These are phyloP conservation scores for Lacerta agilis DNA, from an alignment of 2,797 vertebrate genomes.

Conservation along the genomic window DNA sequence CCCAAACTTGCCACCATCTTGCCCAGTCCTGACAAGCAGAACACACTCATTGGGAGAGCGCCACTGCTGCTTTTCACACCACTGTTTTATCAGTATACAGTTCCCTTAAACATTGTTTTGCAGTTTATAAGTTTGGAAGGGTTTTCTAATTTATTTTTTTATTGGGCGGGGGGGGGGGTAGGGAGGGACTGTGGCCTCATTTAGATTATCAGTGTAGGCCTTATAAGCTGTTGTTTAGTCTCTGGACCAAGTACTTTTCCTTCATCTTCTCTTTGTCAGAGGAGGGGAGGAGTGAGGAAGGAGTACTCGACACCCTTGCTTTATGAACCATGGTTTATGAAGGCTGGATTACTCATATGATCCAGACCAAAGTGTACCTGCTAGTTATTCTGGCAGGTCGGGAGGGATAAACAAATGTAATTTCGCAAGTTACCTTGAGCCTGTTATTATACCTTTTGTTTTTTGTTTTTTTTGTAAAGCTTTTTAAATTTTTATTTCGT, in stretches of 20 bases:
- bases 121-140: background rate
- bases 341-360: background rate
- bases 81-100: background rate
- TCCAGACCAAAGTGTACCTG: background rate
- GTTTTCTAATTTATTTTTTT: conserved; percentile 23
- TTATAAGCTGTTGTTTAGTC: background rate
- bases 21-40: too few species aligned
- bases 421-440: background rate
- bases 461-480: background rate
- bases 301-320: background rate
- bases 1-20: too few species aligned
- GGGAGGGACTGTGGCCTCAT: background rate
- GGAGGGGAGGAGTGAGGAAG: background rate
- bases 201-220: background rate
- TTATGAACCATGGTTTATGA: too few species aligned
- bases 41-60: too few species aligned
- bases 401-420: background rate
- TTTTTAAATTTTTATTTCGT: too few species aligned
- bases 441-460: background rate
- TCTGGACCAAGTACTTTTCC: background rate
- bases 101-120: background rate
- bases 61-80: too few species aligned
- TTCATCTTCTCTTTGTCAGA: background rate
- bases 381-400: background rate
- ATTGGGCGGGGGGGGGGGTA: background rate